Evolutionary conservation across 2,888 invertebrate genomes (phyloP), one percentile per base, ranked within the genome.

Genomic region (Leistus spinibarbis): DNA sequence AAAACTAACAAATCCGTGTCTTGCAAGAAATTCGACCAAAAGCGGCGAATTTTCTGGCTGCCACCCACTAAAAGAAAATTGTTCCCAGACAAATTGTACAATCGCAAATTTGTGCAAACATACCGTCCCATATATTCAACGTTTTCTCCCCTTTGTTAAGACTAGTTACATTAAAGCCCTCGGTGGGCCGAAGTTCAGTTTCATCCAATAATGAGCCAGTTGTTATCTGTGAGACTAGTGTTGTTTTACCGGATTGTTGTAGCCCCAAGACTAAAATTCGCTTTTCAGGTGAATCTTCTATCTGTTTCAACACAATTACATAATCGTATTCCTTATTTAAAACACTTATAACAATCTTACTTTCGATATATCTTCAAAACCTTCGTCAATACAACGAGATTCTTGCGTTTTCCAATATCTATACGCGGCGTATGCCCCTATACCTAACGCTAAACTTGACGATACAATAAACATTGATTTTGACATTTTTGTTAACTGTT

Each of bases 1-100:
- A 84, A 86, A 65, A 86, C 80, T 63, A 86, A 77, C n/a, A 86
- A 79, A 78, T 86, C 85, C n/a, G 85, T 85, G 73, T 86, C 85
- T 78, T 85, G 84, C 9, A 85, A 80, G 76, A 85, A 86, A 72
- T 83, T 84, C 19, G 79, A 79, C 85, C 85, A 86, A 76, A 84
- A 83, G 64, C 81, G 82, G 76, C 83, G 81, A 9, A 82, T 82
- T 10, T 81, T 81, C 62, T 82, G 82, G 10, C 82, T 78, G 62
- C 85, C 85, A 16, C 84, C 85, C 78, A 86, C 85, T 85, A 76
- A 10, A 77, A 78, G 74, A 70, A 27, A 73, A 65, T 64, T 4
- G 2, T 64, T 54, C 7, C 7, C 19, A 4, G 10, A 5, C 3
- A 56, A 17, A 17, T 56, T 57, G 7, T 2, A 17, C 20, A 10